Conservation (phyloP, 1,140 invertebrate species). For the Cataglyphis hispanica region DNA sequence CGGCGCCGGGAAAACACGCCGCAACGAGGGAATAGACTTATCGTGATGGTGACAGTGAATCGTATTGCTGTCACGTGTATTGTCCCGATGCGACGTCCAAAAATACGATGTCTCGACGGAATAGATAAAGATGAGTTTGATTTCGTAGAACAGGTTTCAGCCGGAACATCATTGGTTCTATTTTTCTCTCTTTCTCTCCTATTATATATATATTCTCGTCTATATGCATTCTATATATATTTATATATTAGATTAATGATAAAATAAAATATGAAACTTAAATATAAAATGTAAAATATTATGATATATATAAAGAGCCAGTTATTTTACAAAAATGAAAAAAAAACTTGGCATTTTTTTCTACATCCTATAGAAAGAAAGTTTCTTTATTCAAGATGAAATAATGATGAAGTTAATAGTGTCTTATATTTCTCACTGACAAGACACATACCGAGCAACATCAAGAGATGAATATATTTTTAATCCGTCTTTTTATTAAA, state of each 20-base stretch:
- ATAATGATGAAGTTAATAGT: background rate
- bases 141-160: constrained; percentile 26
- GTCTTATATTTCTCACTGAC: background rate
- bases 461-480: constrained; percentile 9
- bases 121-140: constrained; percentile 52
- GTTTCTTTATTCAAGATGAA: background rate
- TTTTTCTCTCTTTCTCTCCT: background rate
- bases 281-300: background rate
- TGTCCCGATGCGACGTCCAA: background rate
- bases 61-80: constrained; percentile 43
- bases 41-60: background rate
- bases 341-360: too few relatives aligned
- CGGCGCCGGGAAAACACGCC: background rate
- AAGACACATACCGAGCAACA: background rate
- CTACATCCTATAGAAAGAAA: background rate
- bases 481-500: constrained; percentile 27
- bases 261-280: background rate
- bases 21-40: background rate
- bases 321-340: background rate
- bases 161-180: background rate
- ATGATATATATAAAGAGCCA: background rate
- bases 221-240: background rate
- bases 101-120: constrained; percentile 58
- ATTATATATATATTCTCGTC: too few relatives aligned
- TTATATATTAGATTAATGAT: background rate